Evolutionary conservation across 2,113 vertebrate species (phyloP).

Genomic region (Pan troglodytes): DNA sequence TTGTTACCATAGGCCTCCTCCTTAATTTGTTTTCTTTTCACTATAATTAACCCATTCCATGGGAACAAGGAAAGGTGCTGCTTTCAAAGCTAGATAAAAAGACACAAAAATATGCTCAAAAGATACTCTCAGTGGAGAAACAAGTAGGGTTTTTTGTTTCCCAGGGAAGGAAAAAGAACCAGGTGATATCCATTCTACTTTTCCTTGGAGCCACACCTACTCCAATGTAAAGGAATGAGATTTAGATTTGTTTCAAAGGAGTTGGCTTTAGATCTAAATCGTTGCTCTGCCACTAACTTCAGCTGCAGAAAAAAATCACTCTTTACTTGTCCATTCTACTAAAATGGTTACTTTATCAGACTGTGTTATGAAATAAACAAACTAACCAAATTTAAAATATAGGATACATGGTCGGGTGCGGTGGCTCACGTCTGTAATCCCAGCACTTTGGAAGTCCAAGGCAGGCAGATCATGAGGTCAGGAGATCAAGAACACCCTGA

Average conservation of each 20-base stretch:
- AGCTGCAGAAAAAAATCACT: background rate
- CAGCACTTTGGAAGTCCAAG: too few species aligned
- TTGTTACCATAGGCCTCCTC: conserved; percentile 7
- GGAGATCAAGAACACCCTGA: too few species aligned
- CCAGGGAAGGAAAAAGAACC: background rate
- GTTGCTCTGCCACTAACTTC: background rate
- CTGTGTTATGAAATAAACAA: background rate
- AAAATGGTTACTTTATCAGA: background rate
- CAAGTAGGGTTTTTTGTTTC: background rate
- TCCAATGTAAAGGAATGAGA: background rate
- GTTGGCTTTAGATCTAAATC: background rate
- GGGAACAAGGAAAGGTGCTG: background rate
- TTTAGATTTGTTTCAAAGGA: background rate
- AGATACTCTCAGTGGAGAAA: background rate
- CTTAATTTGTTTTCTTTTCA: conserved; percentile 59
- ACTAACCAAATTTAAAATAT: background rate
- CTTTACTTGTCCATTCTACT: background rate
- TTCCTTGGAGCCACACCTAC: background rate
- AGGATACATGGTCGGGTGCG: too few species aligned
- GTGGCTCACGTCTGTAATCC: too few species aligned
- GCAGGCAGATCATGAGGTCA: too few species aligned
- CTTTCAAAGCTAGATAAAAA: conserved; percentile 49
- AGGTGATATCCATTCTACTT: background rate
- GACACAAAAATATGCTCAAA: conserved; percentile 31
- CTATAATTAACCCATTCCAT: conserved; percentile 65